Evolutionary conservation across 2,888 invertebrate species (phyloP), one percentile per base, ranked within the genome.

Genomic region (Operophtera brumata): DNA sequence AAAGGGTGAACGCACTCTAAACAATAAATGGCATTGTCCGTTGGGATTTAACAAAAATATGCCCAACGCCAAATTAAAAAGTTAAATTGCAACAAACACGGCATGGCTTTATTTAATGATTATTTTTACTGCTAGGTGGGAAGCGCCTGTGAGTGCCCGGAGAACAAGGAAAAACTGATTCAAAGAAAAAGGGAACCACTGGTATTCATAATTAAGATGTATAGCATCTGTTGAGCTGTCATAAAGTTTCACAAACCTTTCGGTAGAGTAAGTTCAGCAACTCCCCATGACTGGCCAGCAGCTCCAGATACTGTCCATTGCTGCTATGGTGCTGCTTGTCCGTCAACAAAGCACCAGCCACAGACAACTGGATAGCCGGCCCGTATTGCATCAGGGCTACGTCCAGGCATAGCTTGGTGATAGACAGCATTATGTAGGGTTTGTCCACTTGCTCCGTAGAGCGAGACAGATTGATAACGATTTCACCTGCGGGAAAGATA

Each of bases 321-420:
- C 91, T 86, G 54, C 93, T 93, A 58, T 93, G 93, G 67, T 96
- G 95, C 51, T 95, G 91, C 78, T 95, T 95, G 75, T 96, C 96
- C 0, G 94, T 93, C 32, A 96, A 77, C 53, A 80, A 53, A 6
- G 78, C 77, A 9, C 71, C 75, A 1, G 71, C 70, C 10, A 86
- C 55, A 0, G 84, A 74, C 56, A 95, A 90, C 80, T 96, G 96
- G 35, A 95, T 84, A 0, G 95, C 95, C 0, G 95, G 94, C 0
- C 96, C 96, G 74, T 92, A 95, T 62, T 93, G 93, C 93, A 96
- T 95, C 26, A 94, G 83, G 0, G 96, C 95, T 46, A 94, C 91
- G 75, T 96, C 96, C 57, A 94, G 86, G 67, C 94, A 93, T 9
- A 95, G 78, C 57, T 94, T 92, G 51, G 93, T 93, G 28, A 96